Conservation (phyloP, 2,113 vertebrate genomes). For the Malurus melanocephalus region DNA sequence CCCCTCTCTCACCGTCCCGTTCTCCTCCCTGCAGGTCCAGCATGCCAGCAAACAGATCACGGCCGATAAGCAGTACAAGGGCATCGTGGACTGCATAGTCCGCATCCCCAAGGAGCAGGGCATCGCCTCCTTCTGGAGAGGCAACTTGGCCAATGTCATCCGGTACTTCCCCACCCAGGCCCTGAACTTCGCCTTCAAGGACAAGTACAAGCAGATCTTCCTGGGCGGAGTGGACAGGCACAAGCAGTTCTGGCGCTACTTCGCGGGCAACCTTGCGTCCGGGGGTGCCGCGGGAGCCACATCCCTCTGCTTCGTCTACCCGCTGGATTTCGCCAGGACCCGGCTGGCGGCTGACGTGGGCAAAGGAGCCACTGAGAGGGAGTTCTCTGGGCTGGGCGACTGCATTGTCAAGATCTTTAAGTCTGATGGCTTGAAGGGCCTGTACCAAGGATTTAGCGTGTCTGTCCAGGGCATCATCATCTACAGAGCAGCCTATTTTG, state of each 20-base stretch:
- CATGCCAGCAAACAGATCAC: constrained; percentile 98
- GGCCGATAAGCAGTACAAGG: constrained; percentile 91
- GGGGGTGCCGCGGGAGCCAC: constrained; percentile 95
- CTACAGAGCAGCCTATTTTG: constrained; percentile 98
- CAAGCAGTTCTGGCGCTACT: constrained; percentile 98
- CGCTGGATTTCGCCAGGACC: constrained; percentile 97
- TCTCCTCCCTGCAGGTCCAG: constrained; percentile 80
- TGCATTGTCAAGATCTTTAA: constrained; percentile 92
- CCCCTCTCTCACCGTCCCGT: neutral
- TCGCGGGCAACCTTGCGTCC: constrained; percentile 92
- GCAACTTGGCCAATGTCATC: constrained; percentile 98
- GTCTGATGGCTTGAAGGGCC: constrained; percentile 88
- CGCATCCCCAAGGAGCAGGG: constrained; percentile 97
- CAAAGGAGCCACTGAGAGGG: constrained; percentile 83
- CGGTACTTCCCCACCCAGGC: constrained; percentile 98
- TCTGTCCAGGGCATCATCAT: constrained; percentile 98
- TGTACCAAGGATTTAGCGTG: constrained; percentile 94
- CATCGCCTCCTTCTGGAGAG: constrained; percentile 95
- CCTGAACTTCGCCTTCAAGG: constrained; percentile 99
- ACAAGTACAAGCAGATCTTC: constrained; percentile 99
- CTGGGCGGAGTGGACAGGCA: constrained; percentile 95
- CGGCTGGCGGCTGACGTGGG: constrained; percentile 94
- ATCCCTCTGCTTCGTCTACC: constrained; percentile 97
- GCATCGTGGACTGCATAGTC: constrained; percentile 92
- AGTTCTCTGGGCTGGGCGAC: constrained; percentile 91